These are phyloP conservation scores for Pangasius djambal DNA, from an alignment of 2,797 vertebrate species.

Conservation along the genomic window DNA sequence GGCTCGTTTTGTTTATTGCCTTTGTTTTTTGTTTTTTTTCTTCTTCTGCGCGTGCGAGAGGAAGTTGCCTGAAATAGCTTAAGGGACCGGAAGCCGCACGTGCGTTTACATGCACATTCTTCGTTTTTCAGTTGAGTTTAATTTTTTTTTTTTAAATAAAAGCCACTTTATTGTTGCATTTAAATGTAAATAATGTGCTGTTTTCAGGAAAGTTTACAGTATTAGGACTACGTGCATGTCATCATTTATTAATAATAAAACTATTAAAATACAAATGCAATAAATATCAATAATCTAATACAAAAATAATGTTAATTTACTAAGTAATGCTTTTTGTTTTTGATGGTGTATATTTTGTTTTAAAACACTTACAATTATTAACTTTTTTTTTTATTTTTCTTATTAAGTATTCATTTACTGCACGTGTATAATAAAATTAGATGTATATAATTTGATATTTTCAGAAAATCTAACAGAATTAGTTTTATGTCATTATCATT, in stretches of 20 bases:
- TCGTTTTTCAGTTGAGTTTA: background rate
- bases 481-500: no score
- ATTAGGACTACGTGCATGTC: background rate
- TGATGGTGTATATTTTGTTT: background rate
- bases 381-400: background rate
- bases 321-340: background rate
- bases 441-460: no score
- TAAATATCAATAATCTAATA: background rate
- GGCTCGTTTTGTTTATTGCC: conserved; percentile 38
- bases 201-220: background rate
- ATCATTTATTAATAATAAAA: background rate
- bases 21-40: background rate
- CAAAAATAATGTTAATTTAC: no score
- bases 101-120: background rate
- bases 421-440: no score
- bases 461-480: background rate
- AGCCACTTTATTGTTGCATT: background rate
- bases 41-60: background rate
- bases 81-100: background rate
- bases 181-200: background rate
- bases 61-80: conserved; percentile 51
- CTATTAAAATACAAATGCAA: background rate
- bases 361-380: background rate
- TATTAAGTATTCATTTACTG: no score
- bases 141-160: background rate